Evolutionary conservation across 1,140 invertebrate species (phyloP).

Genomic region (Triops longicaudatus): DNA sequence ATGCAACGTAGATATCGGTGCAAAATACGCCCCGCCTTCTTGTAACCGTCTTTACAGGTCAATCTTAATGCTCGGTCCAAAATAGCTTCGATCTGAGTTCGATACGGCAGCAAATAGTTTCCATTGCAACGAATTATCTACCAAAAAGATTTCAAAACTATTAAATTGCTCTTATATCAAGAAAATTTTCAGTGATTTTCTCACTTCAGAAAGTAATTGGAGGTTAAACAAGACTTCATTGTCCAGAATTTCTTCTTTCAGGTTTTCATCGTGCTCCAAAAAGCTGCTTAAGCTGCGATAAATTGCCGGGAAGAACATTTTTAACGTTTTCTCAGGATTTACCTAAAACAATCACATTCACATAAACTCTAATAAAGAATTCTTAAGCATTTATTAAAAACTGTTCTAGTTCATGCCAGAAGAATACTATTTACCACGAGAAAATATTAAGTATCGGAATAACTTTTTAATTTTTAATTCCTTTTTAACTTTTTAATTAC

Average conservation of each 20-base stretch:
- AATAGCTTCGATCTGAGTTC: conserved; percentile 49
- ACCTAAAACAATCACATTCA: conserved; percentile 46
- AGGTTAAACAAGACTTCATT: conserved; percentile 70
- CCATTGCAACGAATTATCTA: conserved; percentile 50
- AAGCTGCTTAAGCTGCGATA: conserved; percentile 47
- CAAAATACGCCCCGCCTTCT: conserved; percentile 43
- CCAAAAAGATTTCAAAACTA: conserved; percentile 28
- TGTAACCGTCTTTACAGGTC: conserved; percentile 51
- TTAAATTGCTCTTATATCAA: neutral
- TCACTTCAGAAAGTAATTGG: conserved; percentile 60
- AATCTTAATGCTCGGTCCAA: conserved; percentile 54
- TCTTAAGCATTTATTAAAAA: too few species aligned
- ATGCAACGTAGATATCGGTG: conserved; percentile 49
- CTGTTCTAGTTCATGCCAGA: too few species aligned
- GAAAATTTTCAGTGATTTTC: conserved; percentile 23
- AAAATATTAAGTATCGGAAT: too few species aligned
- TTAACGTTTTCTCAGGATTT: conserved; percentile 54
- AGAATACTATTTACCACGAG: too few species aligned
- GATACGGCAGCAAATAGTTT: conserved; percentile 50
- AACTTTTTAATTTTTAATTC: too few species aligned
- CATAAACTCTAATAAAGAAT: neutral
- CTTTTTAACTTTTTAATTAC: too few species aligned
- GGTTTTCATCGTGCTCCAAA: conserved; percentile 48
- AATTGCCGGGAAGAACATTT: conserved; percentile 61
- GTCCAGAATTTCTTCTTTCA: conserved; percentile 64